These are phyloP conservation scores for Pygoscelis adeliae DNA, from an alignment of 2,113 vertebrate genomes.

Conservation along the genomic window DNA sequence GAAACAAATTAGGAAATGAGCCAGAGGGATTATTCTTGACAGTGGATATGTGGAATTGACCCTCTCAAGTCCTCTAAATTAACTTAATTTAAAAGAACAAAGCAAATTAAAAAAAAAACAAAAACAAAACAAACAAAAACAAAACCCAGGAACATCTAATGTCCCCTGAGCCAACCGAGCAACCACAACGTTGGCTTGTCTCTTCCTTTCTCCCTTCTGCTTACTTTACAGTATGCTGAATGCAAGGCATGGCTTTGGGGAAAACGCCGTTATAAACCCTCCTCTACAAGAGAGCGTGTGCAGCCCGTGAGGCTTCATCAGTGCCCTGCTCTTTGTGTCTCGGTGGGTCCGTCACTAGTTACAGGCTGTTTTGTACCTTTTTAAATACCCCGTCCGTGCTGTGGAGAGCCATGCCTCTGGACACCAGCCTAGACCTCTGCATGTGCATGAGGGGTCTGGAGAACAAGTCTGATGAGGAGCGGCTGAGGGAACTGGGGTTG, in stretches of 20 bases:
- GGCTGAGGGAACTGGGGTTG: too few species aligned
- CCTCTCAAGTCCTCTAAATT: background rate
- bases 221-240: background rate
- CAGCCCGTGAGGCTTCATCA: background rate
- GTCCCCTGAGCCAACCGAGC: background rate
- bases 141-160: background rate
- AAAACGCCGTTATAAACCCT: accelerated
- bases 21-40: background rate
- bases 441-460: too few species aligned
- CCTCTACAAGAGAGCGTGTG: background rate
- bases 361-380: background rate
- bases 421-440: background rate
- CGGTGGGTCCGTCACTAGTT: background rate
- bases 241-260: background rate
- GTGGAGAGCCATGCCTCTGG: background rate
- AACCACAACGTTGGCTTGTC: accelerated
- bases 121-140: too few species aligned
- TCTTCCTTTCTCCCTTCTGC: background rate
- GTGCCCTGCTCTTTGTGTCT: background rate
- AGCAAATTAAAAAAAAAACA: background rate
- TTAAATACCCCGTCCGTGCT: accelerated
- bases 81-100: background rate
- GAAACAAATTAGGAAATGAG: background rate
- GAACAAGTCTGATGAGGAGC: too few species aligned
- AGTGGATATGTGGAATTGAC: background rate